These are phyloP conservation scores for Cylloceria caligata DNA, from an alignment of 2,888 invertebrate species.

Conservation along the genomic window DNA sequence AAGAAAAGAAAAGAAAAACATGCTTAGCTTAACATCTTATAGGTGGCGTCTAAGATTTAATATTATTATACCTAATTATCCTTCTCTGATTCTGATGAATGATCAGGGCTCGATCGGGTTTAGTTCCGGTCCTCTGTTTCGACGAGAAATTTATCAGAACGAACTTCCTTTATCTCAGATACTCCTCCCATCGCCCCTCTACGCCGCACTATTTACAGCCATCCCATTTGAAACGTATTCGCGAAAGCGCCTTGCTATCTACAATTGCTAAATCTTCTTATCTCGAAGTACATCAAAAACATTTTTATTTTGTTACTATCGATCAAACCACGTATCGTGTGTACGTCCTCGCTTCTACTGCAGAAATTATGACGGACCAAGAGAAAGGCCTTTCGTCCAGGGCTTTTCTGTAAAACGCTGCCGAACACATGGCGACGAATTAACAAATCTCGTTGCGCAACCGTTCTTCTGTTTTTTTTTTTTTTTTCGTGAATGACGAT, in stretches of 20 bases:
- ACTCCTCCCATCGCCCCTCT: background rate
- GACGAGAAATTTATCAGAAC: constrained; percentile 11
- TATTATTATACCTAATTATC: constrained; percentile 21
- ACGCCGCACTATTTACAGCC: constrained; percentile 41
- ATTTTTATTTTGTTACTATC: constrained; percentile 35
- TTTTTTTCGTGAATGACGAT: constrained; percentile 61
- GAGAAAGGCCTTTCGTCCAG: constrained; percentile 6
- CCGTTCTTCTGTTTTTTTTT: constrained; percentile 35
- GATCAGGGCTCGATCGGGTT: constrained; percentile 33
- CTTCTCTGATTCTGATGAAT: constrained; percentile 6
- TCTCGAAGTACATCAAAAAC: constrained; percentile 43
- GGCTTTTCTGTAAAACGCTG: constrained; percentile 38
- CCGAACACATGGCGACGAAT: constrained; percentile 34
- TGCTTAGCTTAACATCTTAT: constrained; percentile 49
- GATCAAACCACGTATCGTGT: constrained; percentile 33
- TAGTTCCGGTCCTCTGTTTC: constrained; percentile 20
- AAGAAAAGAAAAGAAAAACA: constrained; percentile 48
- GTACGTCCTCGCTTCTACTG: constrained; percentile 38
- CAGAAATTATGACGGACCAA: constrained; percentile 53
- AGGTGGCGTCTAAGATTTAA: constrained; percentile 46
- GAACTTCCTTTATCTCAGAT: constrained; percentile 37
- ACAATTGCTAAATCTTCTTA: constrained; percentile 33
- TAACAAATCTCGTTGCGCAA: constrained; percentile 38
- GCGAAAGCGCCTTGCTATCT: constrained; percentile 4
- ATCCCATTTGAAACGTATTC: constrained; percentile 9